Percentiles rank a stretch among this genome's conserved stretches.
phyloP scores from a whole-genome alignment of 1,140 invertebrate species.

The Formica selysi region DNA sequence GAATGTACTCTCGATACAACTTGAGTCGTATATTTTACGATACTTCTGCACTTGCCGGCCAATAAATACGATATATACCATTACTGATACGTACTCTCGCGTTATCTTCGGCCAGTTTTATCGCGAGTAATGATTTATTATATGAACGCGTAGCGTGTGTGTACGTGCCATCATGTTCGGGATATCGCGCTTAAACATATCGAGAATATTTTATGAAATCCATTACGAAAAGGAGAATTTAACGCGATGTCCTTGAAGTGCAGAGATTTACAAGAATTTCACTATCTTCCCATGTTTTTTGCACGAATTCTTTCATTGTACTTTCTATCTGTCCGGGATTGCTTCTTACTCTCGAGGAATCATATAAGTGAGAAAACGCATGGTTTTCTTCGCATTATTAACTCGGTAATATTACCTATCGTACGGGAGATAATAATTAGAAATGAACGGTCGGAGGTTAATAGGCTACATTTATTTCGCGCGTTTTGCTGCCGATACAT shows the following conservation, averaged over 20 bases:
- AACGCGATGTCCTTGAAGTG: constrained; percentile 4
- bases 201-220: constrained; percentile 1
- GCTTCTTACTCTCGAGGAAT: constrained; percentile 14
- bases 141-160: constrained; percentile 1
- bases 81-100: constrained; percentile 5
- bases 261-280: constrained; percentile 38
- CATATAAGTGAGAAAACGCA: constrained; percentile 48
- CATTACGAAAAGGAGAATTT: neutral
- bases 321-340: constrained; percentile 55
- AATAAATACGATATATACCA: constrained; percentile 33
- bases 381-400: constrained; percentile 57
- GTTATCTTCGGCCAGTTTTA: constrained; percentile 20
- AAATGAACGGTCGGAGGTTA: constrained; percentile 33
- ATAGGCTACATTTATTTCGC: constrained; percentile 36
- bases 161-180: constrained; percentile 1
- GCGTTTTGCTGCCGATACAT: constrained; percentile 32
- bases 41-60: constrained; percentile 32
- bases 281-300: constrained; percentile 26
- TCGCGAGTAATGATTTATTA: constrained; percentile 60
- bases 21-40: constrained; percentile 26
- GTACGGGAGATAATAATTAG: constrained; percentile 57
- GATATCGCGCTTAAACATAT: constrained; percentile 20
- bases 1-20: constrained; percentile 39
- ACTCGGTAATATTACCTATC: constrained; percentile 41
- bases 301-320: constrained; percentile 21